These are phyloP conservation scores for Chymomyza procnemis DNA, from an alignment of 2,888 invertebrate species.

Conservation along the genomic window DNA sequence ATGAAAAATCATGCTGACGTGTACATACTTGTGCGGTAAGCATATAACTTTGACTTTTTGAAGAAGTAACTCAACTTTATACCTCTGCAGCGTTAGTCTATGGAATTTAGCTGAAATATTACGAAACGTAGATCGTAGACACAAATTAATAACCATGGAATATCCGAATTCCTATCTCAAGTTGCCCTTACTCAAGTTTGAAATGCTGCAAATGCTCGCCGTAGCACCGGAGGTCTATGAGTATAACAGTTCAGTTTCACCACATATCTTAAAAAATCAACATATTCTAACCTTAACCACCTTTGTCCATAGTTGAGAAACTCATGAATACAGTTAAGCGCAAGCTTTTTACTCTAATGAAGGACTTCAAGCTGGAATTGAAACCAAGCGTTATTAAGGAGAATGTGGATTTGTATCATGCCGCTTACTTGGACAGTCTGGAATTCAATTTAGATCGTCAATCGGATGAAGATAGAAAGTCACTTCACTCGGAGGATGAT, in stretches of 20 bases:
- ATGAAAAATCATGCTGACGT: conserved; percentile 68
- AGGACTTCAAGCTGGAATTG: conserved; percentile 50
- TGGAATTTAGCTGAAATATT: conserved; percentile 75
- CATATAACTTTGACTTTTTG: not conserved
- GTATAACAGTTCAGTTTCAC: not conserved
- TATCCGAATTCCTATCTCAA: conserved; percentile 75
- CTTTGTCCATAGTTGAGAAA: conserved; percentile 55
- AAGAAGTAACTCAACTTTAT: conserved; percentile 17
- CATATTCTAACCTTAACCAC: not conserved
- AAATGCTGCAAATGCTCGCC: not conserved
- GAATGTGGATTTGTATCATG: conserved; percentile 67
- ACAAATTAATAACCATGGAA: conserved; percentile 31
- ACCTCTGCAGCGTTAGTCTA: conserved; percentile 53
- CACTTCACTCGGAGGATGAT: conserved; percentile 42
- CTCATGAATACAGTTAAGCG: conserved; percentile 65
- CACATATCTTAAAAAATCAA: not conserved
- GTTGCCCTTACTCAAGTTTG: conserved; percentile 30
- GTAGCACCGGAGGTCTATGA: not conserved
- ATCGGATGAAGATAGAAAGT: conserved; percentile 10
- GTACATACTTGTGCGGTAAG: conserved; percentile 71
- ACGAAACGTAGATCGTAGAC: conserved; percentile 67
- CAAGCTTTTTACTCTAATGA: conserved; percentile 64
- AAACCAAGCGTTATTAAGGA: conserved; percentile 29
- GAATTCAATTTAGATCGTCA: not conserved
- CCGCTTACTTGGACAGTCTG: conserved; percentile 51